Percentiles rank a stretch among this genome's conserved stretches.
phyloP scores from a whole-genome alignment of 2,888 invertebrate genomes.

The Mythimna ferrago region DNA sequence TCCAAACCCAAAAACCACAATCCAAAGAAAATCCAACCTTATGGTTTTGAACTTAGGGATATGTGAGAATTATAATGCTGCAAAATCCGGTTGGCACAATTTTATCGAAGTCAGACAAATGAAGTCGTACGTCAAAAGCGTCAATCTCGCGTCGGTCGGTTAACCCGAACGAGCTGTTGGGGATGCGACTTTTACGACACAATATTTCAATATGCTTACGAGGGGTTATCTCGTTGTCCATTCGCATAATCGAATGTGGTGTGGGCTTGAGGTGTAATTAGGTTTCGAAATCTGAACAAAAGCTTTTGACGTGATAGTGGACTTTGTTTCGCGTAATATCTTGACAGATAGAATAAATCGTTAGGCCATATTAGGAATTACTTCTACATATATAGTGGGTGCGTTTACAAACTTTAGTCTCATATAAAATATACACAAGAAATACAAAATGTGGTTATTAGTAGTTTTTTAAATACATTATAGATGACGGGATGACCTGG shows the following conservation, averaged over 20 bases:
- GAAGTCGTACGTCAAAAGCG: slow-evolving; percentile 87
- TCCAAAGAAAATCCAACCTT: slow-evolving; percentile 60
- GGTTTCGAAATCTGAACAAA: slow-evolving; percentile 43
- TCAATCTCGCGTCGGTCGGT: slow-evolving; percentile 84
- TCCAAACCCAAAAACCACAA: slow-evolving; percentile 1
- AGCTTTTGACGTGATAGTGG: slow-evolving; percentile 8
- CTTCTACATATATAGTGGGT: too few species aligned
- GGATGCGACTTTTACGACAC: slow-evolving; percentile 86
- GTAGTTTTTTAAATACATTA: too few species aligned
- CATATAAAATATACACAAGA: too few species aligned
- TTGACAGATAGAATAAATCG: background rate
- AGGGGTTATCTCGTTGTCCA: slow-evolving; percentile 76
- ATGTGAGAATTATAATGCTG: background rate
- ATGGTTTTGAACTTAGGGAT: background rate
- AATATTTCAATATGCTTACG: slow-evolving; percentile 90
- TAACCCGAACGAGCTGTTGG: slow-evolving; percentile 81
- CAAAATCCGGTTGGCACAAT: slow-evolving; percentile 70
- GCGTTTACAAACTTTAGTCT: too few species aligned
- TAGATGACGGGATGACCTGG: too few species aligned
- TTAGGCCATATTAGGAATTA: too few species aligned
- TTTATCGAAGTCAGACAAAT: slow-evolving; percentile 89
- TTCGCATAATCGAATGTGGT: slow-evolving; percentile 65
- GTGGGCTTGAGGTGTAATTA: slow-evolving; percentile 57
- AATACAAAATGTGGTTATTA: too few species aligned
- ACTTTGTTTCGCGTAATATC: background rate